Percentiles rank a stretch among this genome's conserved stretches.
These are phyloP conservation scores for Chelonia mydas DNA, from an alignment of 2,797 vertebrate species.

Conservation along the genomic window DNA sequence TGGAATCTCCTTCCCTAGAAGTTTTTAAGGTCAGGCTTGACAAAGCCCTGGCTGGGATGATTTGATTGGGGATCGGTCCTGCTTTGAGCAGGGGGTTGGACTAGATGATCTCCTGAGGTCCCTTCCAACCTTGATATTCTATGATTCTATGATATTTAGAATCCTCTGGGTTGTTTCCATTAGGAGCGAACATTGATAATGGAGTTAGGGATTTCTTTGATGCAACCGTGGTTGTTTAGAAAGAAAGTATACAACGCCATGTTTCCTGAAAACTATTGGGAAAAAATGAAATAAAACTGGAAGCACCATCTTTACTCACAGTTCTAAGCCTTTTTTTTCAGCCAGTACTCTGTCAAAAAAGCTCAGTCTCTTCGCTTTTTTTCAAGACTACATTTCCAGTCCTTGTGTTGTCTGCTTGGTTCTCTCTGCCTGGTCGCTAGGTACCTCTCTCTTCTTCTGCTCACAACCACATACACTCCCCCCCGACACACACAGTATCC, in stretches of 20 bases:
- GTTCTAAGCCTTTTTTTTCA: not conserved
- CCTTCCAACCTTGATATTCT: too few species aligned
- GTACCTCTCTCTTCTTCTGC: not conserved
- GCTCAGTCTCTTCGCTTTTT: not conserved
- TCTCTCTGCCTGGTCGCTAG: not conserved
- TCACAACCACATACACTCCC: not conserved
- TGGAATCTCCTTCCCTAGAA: too few species aligned
- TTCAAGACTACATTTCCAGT: not conserved
- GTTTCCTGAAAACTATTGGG: not conserved
- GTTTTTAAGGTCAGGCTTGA: too few species aligned
- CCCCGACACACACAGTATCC: not conserved
- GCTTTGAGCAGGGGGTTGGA: too few species aligned
- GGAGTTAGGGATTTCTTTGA: not conserved
- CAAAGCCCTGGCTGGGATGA: too few species aligned
- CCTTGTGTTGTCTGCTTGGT: not conserved
- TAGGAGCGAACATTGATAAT: not conserved
- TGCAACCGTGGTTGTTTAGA: not conserved
- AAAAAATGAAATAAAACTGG: not conserved
- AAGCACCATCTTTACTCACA: not conserved
- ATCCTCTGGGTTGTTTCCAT: not conserved
- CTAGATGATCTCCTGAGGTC: too few species aligned
- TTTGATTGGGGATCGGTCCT: too few species aligned
- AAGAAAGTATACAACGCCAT: not conserved
- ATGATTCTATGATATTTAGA: not conserved
- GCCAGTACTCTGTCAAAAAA: not conserved